Conservation (phyloP, 2,113 vertebrate genomes). For the Otolemur garnettii region DNA sequence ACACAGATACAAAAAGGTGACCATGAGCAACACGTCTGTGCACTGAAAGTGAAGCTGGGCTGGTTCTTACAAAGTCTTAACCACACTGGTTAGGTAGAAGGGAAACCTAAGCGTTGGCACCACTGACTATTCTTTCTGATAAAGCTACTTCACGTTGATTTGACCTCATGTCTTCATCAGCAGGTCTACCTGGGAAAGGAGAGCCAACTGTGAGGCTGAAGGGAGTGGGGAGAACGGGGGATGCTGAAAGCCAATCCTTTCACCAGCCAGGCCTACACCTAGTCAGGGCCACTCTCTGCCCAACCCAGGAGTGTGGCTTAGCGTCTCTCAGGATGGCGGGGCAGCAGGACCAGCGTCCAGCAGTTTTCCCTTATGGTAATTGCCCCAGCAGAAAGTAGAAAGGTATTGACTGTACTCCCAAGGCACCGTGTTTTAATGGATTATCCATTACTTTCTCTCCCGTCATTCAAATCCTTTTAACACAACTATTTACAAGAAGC, state of each 20-base stretch:
- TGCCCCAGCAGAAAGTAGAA: neutral
- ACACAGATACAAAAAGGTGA: neutral
- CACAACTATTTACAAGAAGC: neutral
- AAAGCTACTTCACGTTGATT: neutral
- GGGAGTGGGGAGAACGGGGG: neutral
- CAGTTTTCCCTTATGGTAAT: neutral
- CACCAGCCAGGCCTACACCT: neutral
- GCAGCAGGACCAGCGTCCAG: neutral
- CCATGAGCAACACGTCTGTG: neutral
- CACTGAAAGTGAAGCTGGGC: neutral
- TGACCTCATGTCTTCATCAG: neutral
- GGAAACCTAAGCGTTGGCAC: neutral
- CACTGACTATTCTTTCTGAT: neutral
- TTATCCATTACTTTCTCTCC: neutral
- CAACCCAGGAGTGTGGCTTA: neutral
- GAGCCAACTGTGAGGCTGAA: neutral
- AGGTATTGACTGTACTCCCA: neutral
- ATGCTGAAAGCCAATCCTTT: neutral
- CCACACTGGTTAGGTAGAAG: neutral
- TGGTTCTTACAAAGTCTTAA: neutral
- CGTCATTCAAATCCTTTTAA: constrained; percentile 14
- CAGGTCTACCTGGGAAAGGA: neutral
- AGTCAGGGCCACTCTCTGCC: neutral
- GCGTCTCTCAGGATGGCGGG: neutral
- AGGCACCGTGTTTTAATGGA: neutral